phyloP scores from a whole-genome alignment of 2,888 invertebrate genomes.

The Scaptomyza parva region DNA sequence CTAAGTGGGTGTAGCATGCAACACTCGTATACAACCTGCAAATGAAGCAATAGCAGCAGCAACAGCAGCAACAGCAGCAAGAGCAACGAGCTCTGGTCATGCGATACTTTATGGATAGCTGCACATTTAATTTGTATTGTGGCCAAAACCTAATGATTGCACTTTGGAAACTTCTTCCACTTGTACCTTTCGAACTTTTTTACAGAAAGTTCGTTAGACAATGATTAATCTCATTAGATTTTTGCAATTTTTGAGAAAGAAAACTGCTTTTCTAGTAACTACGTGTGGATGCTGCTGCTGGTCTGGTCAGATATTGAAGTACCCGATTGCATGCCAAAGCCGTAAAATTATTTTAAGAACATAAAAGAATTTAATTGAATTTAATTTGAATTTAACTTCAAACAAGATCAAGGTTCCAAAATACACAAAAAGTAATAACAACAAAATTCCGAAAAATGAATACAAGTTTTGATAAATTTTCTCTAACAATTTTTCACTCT shows the following conservation, averaged over 20 bases:
- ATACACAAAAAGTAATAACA: no score
- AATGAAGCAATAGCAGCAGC: conserved; percentile 38
- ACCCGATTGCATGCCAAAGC: not conserved
- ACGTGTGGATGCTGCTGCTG: conserved; percentile 11
- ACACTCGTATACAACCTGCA: conserved; percentile 3
- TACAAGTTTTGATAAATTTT: not conserved
- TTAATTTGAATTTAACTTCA: not conserved
- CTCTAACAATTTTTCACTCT: no score
- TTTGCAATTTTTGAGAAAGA: conserved; percentile 2
- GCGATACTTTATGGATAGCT: conserved; percentile 60
- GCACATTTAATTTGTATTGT: conserved; percentile 53
- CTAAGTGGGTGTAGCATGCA: conserved; percentile 5
- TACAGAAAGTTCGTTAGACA: conserved; percentile 22
- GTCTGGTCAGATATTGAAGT: conserved; percentile 4
- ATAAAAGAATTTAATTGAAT: not conserved
- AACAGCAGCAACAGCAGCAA: conserved; percentile 1
- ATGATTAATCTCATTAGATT: conserved; percentile 32
- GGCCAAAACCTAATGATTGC: conserved; percentile 38
- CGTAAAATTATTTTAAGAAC: not conserved
- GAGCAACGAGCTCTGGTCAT: conserved; percentile 27
- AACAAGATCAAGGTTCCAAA: not conserved
- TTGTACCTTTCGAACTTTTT: not conserved
- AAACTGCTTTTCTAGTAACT: not conserved
- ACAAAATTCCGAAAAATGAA: no score
- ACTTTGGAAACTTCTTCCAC: not conserved